A percentile compares a stretch with the other conserved stretches of the same genome.
Conservation (phyloP, 2,113 vertebrate species). For the Lepus americanus region DNA sequence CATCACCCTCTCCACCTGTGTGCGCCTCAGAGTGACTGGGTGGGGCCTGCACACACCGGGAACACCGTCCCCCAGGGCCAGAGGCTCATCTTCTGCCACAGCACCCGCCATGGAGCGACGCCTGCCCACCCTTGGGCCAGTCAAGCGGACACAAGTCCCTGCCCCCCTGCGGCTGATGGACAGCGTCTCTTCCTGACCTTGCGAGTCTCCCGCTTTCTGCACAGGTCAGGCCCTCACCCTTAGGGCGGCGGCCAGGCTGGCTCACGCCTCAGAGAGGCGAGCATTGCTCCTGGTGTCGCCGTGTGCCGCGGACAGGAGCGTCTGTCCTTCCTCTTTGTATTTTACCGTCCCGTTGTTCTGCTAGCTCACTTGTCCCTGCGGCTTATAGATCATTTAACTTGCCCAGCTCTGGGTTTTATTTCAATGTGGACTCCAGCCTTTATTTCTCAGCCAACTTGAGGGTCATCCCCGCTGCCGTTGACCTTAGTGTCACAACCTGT, state of each 20-base stretch:
- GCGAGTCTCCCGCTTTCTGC: neutral
- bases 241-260: neutral
- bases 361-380: slow-evolving; percentile 29
- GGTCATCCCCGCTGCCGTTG: slow-evolving; percentile 81
- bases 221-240: accelerated
- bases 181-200: neutral
- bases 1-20: no score
- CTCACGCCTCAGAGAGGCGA: neutral
- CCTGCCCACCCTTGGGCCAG: neutral
- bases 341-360: slow-evolving; percentile 1
- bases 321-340: neutral
- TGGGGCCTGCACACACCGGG: accelerated
- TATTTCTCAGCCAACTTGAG: slow-evolving; percentile 80
- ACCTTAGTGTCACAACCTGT: slow-evolving; percentile 82
- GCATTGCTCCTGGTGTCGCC: no score
- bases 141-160: no score
- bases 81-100: neutral
- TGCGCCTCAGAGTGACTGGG: accelerated
- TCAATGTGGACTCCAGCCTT: slow-evolving; percentile 84
- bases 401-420: slow-evolving; percentile 78
- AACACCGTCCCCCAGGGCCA: neutral
- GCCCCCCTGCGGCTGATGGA: neutral
- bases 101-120: no score
- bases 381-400: slow-evolving; percentile 60
- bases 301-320: neutral